Evolutionary conservation across 1,140 invertebrate genomes (phyloP).

Genomic region (Euura lappo): DNA sequence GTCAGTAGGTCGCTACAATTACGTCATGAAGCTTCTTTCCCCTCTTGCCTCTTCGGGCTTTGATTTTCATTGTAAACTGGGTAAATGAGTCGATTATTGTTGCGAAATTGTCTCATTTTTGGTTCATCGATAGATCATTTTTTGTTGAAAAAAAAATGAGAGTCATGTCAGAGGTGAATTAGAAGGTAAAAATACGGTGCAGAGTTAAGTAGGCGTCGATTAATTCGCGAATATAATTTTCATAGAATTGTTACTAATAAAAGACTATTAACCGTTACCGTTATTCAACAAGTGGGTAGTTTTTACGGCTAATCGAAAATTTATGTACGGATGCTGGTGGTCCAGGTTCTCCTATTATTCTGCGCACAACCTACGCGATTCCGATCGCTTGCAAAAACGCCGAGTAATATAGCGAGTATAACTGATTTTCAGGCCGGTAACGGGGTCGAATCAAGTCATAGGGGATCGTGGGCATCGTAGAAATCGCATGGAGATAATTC

Average conservation of each 20-base stretch:
- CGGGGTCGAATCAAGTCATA: neutral
- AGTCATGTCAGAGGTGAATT: neutral
- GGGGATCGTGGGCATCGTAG: neutral
- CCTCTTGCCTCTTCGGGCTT: too few species aligned
- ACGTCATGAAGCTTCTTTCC: too few species aligned
- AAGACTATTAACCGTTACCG: neutral
- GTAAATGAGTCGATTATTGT: too few species aligned
- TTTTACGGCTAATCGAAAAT: neutral
- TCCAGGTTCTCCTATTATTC: neutral
- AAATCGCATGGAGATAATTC: neutral
- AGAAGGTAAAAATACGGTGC: neutral
- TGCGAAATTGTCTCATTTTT: too few species aligned
- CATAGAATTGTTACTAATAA: neutral
- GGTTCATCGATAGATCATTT: neutral
- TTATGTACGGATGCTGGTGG: neutral
- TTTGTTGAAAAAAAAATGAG: neutral
- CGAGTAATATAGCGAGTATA: neutral
- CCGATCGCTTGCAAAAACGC: neutral
- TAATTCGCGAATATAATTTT: neutral
- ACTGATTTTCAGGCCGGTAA: neutral
- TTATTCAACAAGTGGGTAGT: constrained; percentile 1
- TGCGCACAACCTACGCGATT: neutral
- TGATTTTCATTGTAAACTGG: too few species aligned
- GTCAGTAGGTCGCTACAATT: too few species aligned
- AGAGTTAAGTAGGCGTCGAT: neutral